Evolutionary conservation across 37 sponge, comb jelly and placozoan species (phyloP), one percentile per base, ranked within the genome.

Genomic region (Halisarca cf. caerulea): DNA sequence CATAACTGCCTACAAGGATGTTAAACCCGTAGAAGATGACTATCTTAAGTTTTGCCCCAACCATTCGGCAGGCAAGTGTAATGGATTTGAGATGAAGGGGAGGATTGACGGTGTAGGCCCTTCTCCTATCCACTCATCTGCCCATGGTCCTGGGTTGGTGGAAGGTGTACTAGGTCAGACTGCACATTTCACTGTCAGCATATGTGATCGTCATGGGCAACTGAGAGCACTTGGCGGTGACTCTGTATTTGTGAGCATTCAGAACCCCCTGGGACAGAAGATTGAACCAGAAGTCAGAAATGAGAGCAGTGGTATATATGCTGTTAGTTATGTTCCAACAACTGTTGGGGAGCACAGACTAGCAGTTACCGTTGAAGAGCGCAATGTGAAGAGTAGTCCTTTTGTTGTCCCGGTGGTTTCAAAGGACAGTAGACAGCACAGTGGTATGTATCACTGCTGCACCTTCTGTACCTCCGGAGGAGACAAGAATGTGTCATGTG

Each of bases 371-470:
- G 57, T 93, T 1, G 72, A 84, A 2, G 78, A 85, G 21, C 83
- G 86, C 17, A 86, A 89, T 43, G 57, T 93, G 20, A 70, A 69
- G 72, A 86, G 82, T 18, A 93, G 90, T 81, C 93, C 93, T 14
- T 90, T 93, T 80, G 53, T 86, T 7, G 84, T 93, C 28, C 74
- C 25, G 1, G 85, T 93, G 33, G 71, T 35, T 0, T 58, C 85
- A 0, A 83, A 47, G 27, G 27, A 41, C 0, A 15, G 80, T 1
- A 88, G 62, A 21, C 33, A 80, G 61, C 93, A 92, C 73, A 18
- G 66, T 32, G 93, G 93, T 0, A 42, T 78, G 2, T 92, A 83
- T 71, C 93, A 92, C 66, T 92, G 93, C 84, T 92, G 93, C 44
- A 86, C 87, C 18, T 89, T 86, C 53, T 92, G 93, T 47, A 89